Percentiles rank a stretch among this genome's conserved stretches.
Evolutionary conservation across 1,140 invertebrate species (phyloP).

Genomic region (Eurosta solidaginis): DNA sequence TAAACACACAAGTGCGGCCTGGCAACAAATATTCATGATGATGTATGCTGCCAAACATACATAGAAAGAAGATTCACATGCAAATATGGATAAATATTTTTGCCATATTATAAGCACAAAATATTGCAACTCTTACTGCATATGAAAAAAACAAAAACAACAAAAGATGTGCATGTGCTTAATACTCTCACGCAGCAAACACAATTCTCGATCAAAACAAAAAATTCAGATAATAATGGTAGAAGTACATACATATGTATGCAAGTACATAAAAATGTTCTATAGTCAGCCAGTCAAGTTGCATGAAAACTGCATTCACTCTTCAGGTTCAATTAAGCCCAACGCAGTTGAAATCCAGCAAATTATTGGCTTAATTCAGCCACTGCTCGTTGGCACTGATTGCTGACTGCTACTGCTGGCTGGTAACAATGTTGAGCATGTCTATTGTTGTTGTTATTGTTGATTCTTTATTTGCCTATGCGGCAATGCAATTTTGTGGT

Average conservation of each 20-base stretch:
- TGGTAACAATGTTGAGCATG: background rate
- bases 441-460: background rate
- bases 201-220: too few species aligned
- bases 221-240: too few species aligned
- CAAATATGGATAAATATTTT: too few species aligned
- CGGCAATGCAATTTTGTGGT: background rate
- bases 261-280: too few species aligned
- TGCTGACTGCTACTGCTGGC: background rate
- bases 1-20: background rate
- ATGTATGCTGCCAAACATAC: too few species aligned
- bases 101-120: background rate
- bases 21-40: too few species aligned
- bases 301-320: too few species aligned
- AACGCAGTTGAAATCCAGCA: slow-evolving; percentile 23
- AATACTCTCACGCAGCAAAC: too few species aligned
- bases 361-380: slow-evolving; percentile 26
- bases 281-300: too few species aligned
- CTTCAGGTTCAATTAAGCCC: slow-evolving; percentile 26
- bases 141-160: background rate
- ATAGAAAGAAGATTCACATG: too few species aligned
- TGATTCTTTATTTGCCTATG: background rate
- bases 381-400: background rate
- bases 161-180: too few species aligned
- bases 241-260: background rate
- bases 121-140: slow-evolving; percentile 6